A percentile compares a stretch with the other conserved stretches of the same genome.
Evolutionary conservation across 2,797 vertebrate genomes (phyloP).

Genomic region (Rhinogobio ventralis): DNA sequence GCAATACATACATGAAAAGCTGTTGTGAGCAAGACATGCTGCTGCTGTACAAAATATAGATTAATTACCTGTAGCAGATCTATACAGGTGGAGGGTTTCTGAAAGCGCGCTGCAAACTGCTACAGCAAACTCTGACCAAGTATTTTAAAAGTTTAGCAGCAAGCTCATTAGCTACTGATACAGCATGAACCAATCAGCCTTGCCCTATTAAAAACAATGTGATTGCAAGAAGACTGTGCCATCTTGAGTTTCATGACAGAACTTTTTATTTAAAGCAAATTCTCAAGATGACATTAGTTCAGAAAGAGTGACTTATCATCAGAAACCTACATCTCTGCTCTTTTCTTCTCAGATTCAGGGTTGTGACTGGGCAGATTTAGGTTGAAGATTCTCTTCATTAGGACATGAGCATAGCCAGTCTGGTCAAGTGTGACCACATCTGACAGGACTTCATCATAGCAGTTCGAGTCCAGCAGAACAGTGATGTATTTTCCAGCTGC

Average conservation of each 20-base stretch:
- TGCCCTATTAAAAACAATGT: neutral
- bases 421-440: slow-evolving; percentile 79
- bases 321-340: slow-evolving; percentile 80
- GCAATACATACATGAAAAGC: neutral
- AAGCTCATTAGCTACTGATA: neutral
- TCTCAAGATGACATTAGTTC: neutral
- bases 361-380: slow-evolving; percentile 75
- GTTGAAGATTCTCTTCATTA: slow-evolving; percentile 82
- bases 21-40: neutral
- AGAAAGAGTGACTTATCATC: neutral
- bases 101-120: neutral
- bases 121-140: neutral
- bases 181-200: neutral
- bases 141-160: neutral
- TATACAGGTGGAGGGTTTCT: neutral
- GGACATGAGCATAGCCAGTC: slow-evolving; percentile 67
- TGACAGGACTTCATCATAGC: slow-evolving; percentile 80
- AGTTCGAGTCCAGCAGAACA: slow-evolving; percentile 85
- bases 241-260: neutral
- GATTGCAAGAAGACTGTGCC: too few species aligned
- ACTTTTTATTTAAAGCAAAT: neutral
- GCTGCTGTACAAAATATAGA: neutral
- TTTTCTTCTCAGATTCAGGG: slow-evolving; percentile 73
- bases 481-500: slow-evolving; percentile 84
- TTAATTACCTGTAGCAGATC: neutral